Conservation (phyloP, 2,113 vertebrate genomes). For the Hylia prasina region DNA sequence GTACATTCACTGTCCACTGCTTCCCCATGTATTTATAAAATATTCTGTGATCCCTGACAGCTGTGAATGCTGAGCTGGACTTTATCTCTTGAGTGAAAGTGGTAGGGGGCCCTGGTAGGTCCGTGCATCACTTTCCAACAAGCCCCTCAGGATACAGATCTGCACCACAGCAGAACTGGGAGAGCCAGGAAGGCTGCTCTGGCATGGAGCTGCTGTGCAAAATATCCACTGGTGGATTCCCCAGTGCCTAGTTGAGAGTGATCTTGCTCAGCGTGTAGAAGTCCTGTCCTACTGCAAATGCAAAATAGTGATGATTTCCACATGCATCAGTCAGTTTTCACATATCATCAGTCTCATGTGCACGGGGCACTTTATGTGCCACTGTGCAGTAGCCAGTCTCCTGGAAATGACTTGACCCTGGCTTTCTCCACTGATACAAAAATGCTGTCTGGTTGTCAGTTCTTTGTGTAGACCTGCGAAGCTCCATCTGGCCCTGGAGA, state of each 20-base stretch:
- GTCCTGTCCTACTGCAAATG: neutral
- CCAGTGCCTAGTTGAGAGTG: accelerated
- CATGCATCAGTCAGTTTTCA: neutral
- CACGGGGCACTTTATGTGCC: neutral
- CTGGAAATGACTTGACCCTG: neutral
- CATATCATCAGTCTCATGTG: neutral
- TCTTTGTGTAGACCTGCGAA: neutral
- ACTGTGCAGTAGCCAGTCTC: accelerated
- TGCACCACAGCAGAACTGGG: neutral
- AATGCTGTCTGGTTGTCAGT: neutral
- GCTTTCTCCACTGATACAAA: neutral
- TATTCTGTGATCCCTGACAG: neutral
- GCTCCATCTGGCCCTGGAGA: neutral
- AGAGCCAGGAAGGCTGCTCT: neutral
- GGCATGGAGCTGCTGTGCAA: neutral
- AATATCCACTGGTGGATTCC: neutral
- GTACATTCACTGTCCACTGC: neutral
- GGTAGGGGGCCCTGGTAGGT: accelerated
- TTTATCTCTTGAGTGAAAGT: neutral
- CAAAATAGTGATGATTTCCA: neutral
- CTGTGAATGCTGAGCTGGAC: neutral
- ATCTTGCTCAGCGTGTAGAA: neutral
- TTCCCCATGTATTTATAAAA: neutral
- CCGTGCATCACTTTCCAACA: accelerated
- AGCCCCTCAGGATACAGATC: neutral